A percentile compares a stretch with the other conserved stretches of the same genome.
phyloP scores from a whole-genome alignment of 2,113 vertebrate species.

The Psettodes erumei region DNA sequence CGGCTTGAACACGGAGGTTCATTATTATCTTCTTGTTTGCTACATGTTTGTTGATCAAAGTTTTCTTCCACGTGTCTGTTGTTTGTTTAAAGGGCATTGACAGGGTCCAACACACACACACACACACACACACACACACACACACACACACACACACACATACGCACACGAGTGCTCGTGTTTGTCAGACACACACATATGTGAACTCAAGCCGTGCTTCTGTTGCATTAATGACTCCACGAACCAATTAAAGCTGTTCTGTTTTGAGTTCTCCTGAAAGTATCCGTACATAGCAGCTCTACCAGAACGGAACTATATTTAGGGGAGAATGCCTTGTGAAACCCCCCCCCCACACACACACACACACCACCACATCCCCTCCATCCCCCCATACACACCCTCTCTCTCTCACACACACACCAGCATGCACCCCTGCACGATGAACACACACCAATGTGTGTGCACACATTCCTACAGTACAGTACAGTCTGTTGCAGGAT shows the following conservation, averaged over 20 bases:
- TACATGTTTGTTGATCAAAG: slow-evolving; percentile 81
- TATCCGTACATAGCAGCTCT: slow-evolving; percentile 47
- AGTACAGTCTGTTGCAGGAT: slow-evolving; percentile 70
- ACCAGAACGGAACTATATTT: slow-evolving; percentile 65
- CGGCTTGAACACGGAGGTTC: slow-evolving; percentile 72
- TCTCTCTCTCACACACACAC: slow-evolving; percentile 8
- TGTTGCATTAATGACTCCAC: slow-evolving; percentile 73
- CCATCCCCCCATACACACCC: slow-evolving; percentile 22
- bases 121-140: slow-evolving; percentile 27
- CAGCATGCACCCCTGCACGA: not conserved
- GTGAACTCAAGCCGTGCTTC: slow-evolving; percentile 41
- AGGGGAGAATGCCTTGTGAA: slow-evolving; percentile 56
- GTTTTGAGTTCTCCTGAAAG: slow-evolving; percentile 65
- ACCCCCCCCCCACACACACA: not conserved
- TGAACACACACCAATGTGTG: slow-evolving; percentile 30
- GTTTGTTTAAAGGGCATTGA: slow-evolving; percentile 77
- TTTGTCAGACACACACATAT: no score
- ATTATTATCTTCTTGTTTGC: slow-evolving; percentile 79
- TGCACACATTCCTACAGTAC: slow-evolving; percentile 58
- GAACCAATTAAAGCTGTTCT: slow-evolving; percentile 74
- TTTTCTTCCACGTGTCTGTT: slow-evolving; percentile 71
- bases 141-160: slow-evolving; percentile 33
- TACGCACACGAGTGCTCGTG: no score
- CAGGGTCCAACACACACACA: slow-evolving; percentile 61
- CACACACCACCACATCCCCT: not conserved